Evolutionary conservation across 2,113 vertebrate genomes (phyloP).

Genomic region (Odocoileus virginianus): DNA sequence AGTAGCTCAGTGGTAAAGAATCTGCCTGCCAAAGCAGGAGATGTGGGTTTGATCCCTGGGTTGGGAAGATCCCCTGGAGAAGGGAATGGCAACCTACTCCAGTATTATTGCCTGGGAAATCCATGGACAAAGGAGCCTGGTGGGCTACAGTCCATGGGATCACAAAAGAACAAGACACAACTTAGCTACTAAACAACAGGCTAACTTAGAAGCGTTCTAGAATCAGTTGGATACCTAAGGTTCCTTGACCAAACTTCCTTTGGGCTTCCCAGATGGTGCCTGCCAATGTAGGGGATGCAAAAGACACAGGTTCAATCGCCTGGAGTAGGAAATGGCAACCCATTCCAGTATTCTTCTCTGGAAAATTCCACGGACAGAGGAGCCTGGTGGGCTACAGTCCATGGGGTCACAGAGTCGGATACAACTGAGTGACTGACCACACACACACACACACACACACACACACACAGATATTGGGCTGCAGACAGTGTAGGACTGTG

Average conservation of each 20-base stretch:
- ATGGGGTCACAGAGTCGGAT: background rate
- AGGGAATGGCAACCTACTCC: background rate
- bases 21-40: background rate
- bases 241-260: background rate
- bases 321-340: background rate
- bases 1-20: background rate
- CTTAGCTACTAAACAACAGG: background rate
- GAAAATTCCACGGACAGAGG: background rate
- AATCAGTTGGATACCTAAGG: background rate
- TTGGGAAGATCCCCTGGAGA: background rate
- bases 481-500: background rate
- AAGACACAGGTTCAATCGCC: background rate
- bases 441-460: background rate
- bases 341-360: background rate
- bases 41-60: background rate
- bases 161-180: background rate
- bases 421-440: background rate
- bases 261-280: background rate
- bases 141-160: background rate
- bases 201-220: background rate
- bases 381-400: background rate
- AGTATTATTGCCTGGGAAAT: background rate
- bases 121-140: background rate
- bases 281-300: background rate
- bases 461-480: background rate